A percentile compares a stretch with the other conserved stretches of the same genome.
Evolutionary conservation across 1,140 invertebrate species (phyloP).

Genomic region (Penaeus vannamei): DNA sequence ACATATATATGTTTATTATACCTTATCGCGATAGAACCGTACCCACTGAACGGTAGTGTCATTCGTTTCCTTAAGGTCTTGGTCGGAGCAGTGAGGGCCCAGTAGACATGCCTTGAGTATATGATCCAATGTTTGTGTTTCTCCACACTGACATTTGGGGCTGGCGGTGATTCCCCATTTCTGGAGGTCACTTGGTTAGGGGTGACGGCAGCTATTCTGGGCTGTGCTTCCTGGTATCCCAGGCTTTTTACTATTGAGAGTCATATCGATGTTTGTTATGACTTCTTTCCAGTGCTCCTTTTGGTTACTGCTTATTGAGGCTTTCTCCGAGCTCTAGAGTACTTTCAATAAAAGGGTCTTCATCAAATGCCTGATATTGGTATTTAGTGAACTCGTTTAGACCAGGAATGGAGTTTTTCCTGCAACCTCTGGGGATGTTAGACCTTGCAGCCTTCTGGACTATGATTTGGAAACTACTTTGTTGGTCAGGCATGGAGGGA

Average conservation of each 20-base stretch:
- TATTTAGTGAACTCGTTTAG: not conserved
- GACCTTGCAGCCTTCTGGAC: not conserved
- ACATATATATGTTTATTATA: no score
- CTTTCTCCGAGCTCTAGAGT: not conserved
- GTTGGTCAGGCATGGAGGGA: constrained; percentile 10
- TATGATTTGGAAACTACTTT: not conserved
- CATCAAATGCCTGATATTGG: constrained; percentile 11
- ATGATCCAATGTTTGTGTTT: no score
- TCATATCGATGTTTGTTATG: not conserved
- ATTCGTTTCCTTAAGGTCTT: no score
- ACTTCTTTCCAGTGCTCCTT: not conserved
- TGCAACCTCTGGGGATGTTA: not conserved
- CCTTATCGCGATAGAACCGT: no score
- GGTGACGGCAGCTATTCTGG: constrained; percentile 12
- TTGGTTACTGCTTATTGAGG: not conserved
- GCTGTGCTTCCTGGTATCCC: not conserved
- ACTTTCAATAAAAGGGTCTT: not conserved
- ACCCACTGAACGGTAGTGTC: no score
- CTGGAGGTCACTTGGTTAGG: constrained; percentile 3
- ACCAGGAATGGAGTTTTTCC: not conserved
- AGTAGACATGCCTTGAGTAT: no score
- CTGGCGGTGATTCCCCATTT: no score
- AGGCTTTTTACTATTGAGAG: not conserved
- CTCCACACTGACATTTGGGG: no score
- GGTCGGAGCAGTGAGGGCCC: no score